A percentile compares a stretch with the other conserved stretches of the same genome.
These are phyloP conservation scores for Brachypterus glaber DNA, from an alignment of 2,888 invertebrate genomes.

Conservation along the genomic window DNA sequence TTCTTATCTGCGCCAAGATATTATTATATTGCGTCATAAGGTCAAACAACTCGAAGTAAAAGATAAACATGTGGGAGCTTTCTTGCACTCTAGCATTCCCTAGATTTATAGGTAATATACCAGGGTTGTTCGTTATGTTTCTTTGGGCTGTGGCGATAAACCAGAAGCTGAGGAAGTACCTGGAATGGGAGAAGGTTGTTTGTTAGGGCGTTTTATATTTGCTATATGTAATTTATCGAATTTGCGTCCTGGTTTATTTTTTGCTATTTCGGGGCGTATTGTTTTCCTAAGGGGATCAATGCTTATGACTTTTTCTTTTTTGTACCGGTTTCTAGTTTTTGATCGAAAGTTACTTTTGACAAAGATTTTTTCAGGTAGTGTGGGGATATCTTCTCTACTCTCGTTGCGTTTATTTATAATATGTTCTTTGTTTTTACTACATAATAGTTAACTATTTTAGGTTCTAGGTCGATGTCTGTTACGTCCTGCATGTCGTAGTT, in stretches of 20 bases:
- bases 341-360: slow-evolving; percentile 2
- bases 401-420: background rate
- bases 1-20: background rate
- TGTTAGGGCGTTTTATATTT: background rate
- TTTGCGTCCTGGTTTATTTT: background rate
- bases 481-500: background rate
- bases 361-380: background rate
- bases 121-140: background rate
- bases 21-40: background rate
- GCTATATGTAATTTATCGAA: background rate
- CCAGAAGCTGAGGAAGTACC: slow-evolving; percentile 2
- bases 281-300: background rate
- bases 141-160: background rate
- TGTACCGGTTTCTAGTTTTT: background rate
- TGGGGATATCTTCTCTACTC: background rate
- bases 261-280: background rate
- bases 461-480: background rate
- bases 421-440: background rate
- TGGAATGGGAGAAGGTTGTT: background rate
- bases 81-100: background rate
- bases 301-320: background rate
- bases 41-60: background rate
- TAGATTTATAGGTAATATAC: background rate
- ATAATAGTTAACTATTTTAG: background rate
- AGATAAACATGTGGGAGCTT: background rate